These are phyloP conservation scores for Silurus glanis DNA, from an alignment of 2,113 vertebrate genomes.

Conservation along the genomic window DNA sequence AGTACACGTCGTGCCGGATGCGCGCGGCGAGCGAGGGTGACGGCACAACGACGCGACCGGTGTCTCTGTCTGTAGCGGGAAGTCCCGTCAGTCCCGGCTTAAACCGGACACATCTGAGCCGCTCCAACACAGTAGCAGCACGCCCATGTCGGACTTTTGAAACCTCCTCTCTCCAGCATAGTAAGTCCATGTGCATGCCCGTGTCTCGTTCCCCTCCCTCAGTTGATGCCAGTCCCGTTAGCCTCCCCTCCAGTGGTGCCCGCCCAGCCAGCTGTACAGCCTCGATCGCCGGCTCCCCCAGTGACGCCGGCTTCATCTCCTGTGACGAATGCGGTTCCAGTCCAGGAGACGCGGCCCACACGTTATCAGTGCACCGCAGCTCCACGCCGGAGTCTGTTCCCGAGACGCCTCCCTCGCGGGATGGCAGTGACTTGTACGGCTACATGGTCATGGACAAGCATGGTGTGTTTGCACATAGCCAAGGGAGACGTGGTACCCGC, in stretches of 20 bases:
- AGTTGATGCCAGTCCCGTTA: constrained; percentile 76
- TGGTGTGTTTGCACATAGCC: constrained; percentile 45
- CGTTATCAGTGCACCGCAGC: constrained; percentile 75
- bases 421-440: constrained; percentile 78
- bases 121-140: constrained; percentile 81
- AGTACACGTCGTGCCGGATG: constrained; percentile 76
- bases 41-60: constrained; percentile 75
- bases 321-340: constrained; percentile 93
- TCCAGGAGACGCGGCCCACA: constrained; percentile 76
- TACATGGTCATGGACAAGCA: constrained; percentile 92
- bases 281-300: constrained; percentile 90
- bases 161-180: constrained; percentile 78
- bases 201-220: constrained; percentile 82
- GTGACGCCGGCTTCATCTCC: constrained; percentile 89
- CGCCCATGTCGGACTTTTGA: constrained; percentile 72
- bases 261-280: constrained; percentile 87
- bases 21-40: constrained; percentile 85
- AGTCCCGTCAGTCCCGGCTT: constrained; percentile 86
- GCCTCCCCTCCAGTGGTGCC: constrained; percentile 81
- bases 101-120: constrained; percentile 80
- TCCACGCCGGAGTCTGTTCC: constrained; percentile 88
- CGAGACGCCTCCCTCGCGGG: constrained; percentile 81
- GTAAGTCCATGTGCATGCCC: constrained; percentile 91
- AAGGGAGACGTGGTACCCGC: not conserved
- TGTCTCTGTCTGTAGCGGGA: constrained; percentile 73